phyloP scores from a whole-genome alignment of 2,888 invertebrate genomes.

The Maniola hyperantus region DNA sequence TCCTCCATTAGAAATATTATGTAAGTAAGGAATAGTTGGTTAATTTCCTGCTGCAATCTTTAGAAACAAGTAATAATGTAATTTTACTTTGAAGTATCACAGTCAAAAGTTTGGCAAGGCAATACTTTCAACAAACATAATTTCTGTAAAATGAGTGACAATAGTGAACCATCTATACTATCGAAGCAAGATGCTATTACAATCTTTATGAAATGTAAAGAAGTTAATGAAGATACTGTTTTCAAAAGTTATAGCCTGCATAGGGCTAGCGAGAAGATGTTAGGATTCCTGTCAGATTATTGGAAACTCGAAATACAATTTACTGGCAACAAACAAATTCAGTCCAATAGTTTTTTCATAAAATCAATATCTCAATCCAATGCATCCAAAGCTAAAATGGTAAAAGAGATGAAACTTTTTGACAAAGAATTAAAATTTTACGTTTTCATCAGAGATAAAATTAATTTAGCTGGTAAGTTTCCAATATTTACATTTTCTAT shows the following conservation, averaged over 20 bases:
- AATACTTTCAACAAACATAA: not conserved
- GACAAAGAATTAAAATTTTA: conserved; percentile 67
- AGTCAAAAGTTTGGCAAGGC: not conserved
- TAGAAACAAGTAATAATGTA: not conserved
- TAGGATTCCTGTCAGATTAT: conserved; percentile 73
- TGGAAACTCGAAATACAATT: conserved; percentile 62
- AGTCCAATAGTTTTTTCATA: conserved; percentile 59
- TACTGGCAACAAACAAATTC: conserved; percentile 42
- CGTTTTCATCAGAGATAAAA: conserved; percentile 53
- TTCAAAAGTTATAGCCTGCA: conserved; percentile 52
- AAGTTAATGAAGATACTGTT: conserved; percentile 41
- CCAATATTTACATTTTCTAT: not conserved
- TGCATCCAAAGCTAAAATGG: conserved; percentile 67
- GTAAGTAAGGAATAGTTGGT: not conserved
- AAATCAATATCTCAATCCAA: conserved; percentile 66
- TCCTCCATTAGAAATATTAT: not conserved
- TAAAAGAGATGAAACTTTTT: conserved; percentile 61
- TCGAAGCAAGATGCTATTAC: conserved; percentile 51
- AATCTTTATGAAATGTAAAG: conserved; percentile 52
- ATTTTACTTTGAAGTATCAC: not conserved
- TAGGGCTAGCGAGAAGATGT: conserved; percentile 69
- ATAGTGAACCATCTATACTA: not conserved
- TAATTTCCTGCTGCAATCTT: not conserved
- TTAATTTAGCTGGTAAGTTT: conserved; percentile 59
- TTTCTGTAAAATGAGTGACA: conserved; percentile 6